A percentile compares a stretch with the other conserved stretches of the same genome.
Conservation (phyloP, 2,797 vertebrate genomes). For the Sebastes diaconus region DNA sequence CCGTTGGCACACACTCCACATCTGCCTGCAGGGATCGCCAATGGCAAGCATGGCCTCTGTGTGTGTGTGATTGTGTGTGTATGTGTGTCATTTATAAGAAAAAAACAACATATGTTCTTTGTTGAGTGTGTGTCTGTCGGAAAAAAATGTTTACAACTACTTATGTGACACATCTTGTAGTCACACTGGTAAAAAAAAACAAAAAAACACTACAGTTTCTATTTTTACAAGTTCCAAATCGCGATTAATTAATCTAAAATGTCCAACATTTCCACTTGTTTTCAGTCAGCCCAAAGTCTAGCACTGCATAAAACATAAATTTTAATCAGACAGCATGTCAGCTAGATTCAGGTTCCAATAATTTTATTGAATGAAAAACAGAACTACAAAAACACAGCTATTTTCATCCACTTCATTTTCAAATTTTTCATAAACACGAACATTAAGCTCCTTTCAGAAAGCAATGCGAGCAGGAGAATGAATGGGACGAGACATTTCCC, state of each 20-base stretch:
- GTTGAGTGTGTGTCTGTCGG: background rate
- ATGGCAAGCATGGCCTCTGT: constrained; percentile 57
- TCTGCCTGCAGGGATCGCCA: constrained; percentile 73
- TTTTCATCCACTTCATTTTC: background rate
- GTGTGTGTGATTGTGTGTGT: constrained; percentile 21
- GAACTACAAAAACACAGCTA: background rate
- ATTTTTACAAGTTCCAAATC: background rate
- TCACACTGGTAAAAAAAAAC: background rate
- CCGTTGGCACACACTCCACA: constrained; percentile 66
- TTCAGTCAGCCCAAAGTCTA: background rate
- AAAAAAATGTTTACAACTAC: constrained; percentile 6
- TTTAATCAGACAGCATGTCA: constrained; percentile 11
- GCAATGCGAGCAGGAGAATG: background rate
- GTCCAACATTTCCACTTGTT: background rate
- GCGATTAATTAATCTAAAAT: constrained; percentile 10
- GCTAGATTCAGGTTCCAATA: background rate
- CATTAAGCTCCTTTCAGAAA: constrained; percentile 7
- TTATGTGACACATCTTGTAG: constrained; percentile 18
- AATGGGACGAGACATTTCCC: constrained; percentile 7
- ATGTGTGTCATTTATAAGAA: constrained; percentile 14
- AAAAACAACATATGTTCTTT: constrained; percentile 29
- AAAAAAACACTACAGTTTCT: background rate
- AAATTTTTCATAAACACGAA: background rate
- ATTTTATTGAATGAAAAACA: background rate
- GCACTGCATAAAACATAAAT: background rate